A percentile compares a stretch with the other conserved stretches of the same genome.
These are phyloP conservation scores for Tyrophagus putrescentiae DNA, from an alignment of 1,140 invertebrate species.

Conservation along the genomic window DNA sequence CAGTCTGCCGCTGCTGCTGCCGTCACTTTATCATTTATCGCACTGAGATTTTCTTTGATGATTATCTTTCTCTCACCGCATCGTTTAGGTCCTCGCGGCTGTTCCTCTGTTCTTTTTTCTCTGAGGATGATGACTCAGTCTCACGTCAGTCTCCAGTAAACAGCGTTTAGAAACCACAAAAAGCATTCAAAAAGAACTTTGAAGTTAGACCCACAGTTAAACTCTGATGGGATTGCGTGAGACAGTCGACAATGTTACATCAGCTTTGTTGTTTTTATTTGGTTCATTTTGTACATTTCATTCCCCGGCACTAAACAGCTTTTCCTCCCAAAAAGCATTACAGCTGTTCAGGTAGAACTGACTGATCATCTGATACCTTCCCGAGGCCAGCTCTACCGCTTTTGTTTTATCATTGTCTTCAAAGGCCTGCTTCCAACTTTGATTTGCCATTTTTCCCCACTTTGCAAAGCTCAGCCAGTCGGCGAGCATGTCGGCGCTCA, in stretches of 20 bases:
- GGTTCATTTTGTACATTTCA: not conserved
- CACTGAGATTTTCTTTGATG: not conserved
- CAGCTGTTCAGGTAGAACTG: not conserved
- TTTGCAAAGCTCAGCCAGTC: constrained; percentile 92
- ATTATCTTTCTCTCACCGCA: too few relatives aligned
- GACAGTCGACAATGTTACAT: not conserved
- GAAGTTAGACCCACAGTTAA: too few relatives aligned
- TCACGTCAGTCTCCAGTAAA: too few relatives aligned
- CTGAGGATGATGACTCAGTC: too few relatives aligned
- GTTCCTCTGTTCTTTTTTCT: too few relatives aligned
- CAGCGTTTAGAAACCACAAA: too few relatives aligned
- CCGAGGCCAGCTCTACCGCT: not conserved
- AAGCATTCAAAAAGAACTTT: too few relatives aligned
- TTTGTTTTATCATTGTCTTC: too few relatives aligned
- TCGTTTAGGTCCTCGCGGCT: too few relatives aligned
- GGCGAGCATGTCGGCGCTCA: constrained; percentile 71
- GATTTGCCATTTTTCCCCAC: constrained; percentile 43
- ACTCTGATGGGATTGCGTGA: not conserved
- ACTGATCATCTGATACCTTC: not conserved
- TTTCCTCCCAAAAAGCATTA: not conserved
- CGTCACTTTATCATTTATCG: not conserved
- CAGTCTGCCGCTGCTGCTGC: not conserved
- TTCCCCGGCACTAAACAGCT: not conserved
- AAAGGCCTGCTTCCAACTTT: not conserved
- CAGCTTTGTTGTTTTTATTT: not conserved